Evolutionary conservation across 2,113 vertebrate species (phyloP), one percentile per base, ranked within the genome.

Genomic region (Ammodramus savannarum): DNA sequence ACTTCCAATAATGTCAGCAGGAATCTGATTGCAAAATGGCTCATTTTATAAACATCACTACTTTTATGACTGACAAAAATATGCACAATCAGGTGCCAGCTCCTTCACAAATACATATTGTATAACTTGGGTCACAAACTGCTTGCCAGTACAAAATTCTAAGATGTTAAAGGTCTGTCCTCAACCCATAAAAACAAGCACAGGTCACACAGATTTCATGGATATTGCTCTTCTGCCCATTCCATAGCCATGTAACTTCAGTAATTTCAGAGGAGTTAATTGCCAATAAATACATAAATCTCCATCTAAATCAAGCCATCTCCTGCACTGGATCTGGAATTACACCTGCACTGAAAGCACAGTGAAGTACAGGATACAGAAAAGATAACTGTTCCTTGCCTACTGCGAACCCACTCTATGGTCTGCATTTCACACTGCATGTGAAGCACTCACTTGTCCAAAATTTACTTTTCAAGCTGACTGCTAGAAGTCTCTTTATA

Each of bases 1-100:
- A 92, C 89, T 93, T 94, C 91, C 94, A 96, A 85, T 95, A 95
- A 95, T 83, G 87, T 85, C 84, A 96, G 91, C 89, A 94, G 87
- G 94, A 89, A 96, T 85, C 81, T 77, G 91, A 95, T 80, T 94
- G 90, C 91, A 86, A 95, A 96, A 95, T 63, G 51, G 91, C 87
- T 97, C 90, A 90, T 93, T 95, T 93, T 89, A 91, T 93, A 94
- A 91, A 95, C 87, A 93, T 88, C 67, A n/a, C 87, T 84, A 71
- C 87, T 85, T 94, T 91, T 93, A 96, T 49, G 78, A 94, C 85
- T 92, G 85, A 91, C 55, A 86, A 90, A 94, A 93, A 94, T 91
- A 93, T 58, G 76, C 85, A 63, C 2, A 2, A 85, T 90, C 93
- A 93, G 87, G 91, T 94, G 91, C 55, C 79, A 93, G n/a, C 72